Percentiles rank a stretch among this genome's conserved stretches.
Conservation (phyloP, 2,888 invertebrate species). For the Dynastes maya region DNA sequence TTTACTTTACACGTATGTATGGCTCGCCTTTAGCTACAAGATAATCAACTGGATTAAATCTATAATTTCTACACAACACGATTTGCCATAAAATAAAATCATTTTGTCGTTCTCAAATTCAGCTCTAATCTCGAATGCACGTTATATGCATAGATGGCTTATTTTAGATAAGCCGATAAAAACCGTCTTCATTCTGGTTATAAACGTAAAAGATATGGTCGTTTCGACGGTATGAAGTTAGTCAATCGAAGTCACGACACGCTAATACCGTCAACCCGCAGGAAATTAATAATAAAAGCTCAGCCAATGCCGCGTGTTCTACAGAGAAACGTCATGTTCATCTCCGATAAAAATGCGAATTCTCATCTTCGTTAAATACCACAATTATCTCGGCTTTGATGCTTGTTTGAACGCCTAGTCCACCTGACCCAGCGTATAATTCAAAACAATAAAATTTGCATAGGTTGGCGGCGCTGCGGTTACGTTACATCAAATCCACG, state of each 20-base stretch:
- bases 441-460: conserved; percentile 39
- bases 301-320: too few relatives aligned
- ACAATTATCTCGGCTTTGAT: conserved; percentile 20
- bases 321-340: background rate
- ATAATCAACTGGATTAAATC: background rate
- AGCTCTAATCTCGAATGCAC: background rate
- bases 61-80: background rate
- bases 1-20: too few relatives aligned
- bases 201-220: background rate
- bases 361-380: conserved; percentile 24
- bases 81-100: conserved; percentile 6
- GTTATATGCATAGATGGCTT: background rate
- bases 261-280: background rate
- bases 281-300: background rate
- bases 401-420: conserved; percentile 23
- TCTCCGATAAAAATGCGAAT: background rate
- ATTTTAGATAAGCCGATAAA: background rate
- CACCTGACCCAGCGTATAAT: conserved; percentile 23
- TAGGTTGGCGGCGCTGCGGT: conserved; percentile 12
- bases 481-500: conserved; percentile 6
- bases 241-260: background rate
- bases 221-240: background rate
- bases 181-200: background rate
- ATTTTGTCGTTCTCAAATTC: conserved; percentile 2
- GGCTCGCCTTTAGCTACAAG: background rate